Evolutionary conservation across 1,140 invertebrate species (phyloP).

Genomic region (Brachionus rotundiformis): DNA sequence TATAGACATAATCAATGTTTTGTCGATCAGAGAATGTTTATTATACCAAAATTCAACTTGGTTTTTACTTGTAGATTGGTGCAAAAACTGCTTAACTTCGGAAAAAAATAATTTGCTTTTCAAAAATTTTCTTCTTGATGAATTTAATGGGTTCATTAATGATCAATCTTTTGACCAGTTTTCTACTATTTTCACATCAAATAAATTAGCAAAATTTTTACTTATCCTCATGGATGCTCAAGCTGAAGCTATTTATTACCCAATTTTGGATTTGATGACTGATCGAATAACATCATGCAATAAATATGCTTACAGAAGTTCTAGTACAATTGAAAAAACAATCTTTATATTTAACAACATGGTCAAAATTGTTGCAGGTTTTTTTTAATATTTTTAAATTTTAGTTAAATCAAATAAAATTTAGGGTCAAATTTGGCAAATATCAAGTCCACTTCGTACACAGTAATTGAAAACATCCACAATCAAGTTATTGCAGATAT

Average conservation of each 20-base stretch:
- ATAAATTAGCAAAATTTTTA: conserved; percentile 29
- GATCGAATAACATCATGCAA: conserved; percentile 25
- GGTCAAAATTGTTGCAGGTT: neutral
- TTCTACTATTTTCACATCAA: neutral
- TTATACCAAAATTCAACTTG: conserved; percentile 43
- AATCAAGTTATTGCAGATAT: conserved; percentile 11
- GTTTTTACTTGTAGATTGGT: conserved; percentile 15
- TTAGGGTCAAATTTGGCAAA: conserved; percentile 2
- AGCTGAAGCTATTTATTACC: neutral
- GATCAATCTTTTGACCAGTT: conserved; percentile 8
- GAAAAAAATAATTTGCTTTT: conserved; percentile 18
- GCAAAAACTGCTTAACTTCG: neutral
- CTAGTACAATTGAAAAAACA: conserved; percentile 14
- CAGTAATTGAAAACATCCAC: neutral
- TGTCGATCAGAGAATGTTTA: conserved; percentile 42
- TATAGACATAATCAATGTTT: conserved; percentile 17
- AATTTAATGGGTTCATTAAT: neutral
- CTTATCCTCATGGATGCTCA: neutral
- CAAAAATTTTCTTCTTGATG: neutral
- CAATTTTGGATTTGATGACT: neutral
- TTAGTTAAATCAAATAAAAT: no score
- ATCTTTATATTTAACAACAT: conserved; percentile 13
- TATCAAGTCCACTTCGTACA: neutral
- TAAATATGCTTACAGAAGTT: neutral
- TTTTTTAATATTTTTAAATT: neutral